A percentile compares a stretch with the other conserved stretches of the same genome.
These are phyloP conservation scores for Pangasius larnaudii DNA, from an alignment of 2,797 vertebrate genomes.

Conservation along the genomic window DNA sequence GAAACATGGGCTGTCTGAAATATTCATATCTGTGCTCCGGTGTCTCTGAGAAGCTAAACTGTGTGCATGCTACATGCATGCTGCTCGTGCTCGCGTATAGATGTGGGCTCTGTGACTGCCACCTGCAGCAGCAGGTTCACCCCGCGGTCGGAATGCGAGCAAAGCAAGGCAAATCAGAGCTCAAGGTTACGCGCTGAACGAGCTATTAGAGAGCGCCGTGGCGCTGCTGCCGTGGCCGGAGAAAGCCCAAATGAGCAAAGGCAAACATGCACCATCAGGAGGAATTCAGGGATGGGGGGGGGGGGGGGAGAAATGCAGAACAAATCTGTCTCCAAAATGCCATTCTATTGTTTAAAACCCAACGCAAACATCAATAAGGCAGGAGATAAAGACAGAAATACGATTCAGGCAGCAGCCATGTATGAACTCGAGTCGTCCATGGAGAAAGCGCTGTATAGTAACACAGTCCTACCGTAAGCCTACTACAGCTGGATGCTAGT, in stretches of 20 bases:
- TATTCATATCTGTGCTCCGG: not conserved
- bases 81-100: not conserved
- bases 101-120: constrained; percentile 14
- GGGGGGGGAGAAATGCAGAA: not conserved
- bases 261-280: constrained; percentile 3
- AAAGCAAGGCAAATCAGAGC: constrained; percentile 6
- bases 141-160: not conserved
- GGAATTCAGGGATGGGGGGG: not conserved
- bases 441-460: not conserved
- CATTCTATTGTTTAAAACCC: constrained; percentile 20
- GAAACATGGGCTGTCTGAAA: not conserved
- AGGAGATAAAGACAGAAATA: not conserved
- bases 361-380: not conserved
- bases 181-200: constrained; percentile 48
- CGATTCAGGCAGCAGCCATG: not conserved
- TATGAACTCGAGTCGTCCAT: not conserved
- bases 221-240: not conserved
- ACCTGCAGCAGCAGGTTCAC: constrained; percentile 39
- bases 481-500: constrained; percentile 59
- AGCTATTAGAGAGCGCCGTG: constrained; percentile 20
- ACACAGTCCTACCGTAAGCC: constrained; percentile 23
- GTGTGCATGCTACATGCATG: not conserved
- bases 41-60: not conserved
- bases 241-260: constrained; percentile 8
- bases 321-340: constrained; percentile 8